Evolutionary conservation across 2,797 vertebrate species (phyloP).

Genomic region (Syngnathus acus): DNA sequence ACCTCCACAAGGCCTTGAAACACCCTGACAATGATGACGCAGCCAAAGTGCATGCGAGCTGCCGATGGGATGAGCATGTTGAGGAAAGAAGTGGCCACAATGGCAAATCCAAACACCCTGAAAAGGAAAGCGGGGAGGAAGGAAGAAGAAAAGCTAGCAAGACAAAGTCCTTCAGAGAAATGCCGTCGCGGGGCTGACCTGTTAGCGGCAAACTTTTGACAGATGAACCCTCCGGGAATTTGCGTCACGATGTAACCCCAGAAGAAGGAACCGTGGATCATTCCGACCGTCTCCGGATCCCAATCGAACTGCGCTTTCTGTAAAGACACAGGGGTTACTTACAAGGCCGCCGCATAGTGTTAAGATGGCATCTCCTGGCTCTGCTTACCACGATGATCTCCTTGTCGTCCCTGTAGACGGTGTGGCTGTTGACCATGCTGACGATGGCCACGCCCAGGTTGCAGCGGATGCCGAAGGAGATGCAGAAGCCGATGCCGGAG

Average conservation of each 20-base stretch:
- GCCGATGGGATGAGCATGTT: constrained; percentile 86
- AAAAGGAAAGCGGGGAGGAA: neutral
- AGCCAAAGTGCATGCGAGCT: constrained; percentile 80
- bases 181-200: constrained; percentile 59
- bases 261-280: constrained; percentile 94
- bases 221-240: constrained; percentile 91
- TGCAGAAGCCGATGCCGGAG: constrained; percentile 89
- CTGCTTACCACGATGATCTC: constrained; percentile 77
- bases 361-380: neutral
- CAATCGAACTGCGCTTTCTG: constrained; percentile 87
- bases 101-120: constrained; percentile 88
- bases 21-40: constrained; percentile 83
- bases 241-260: constrained; percentile 97
- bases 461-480: constrained; percentile 93
- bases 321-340: constrained; percentile 4
- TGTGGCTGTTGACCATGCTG: constrained; percentile 94
- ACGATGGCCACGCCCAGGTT: constrained; percentile 92
- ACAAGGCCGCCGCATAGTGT: too few species aligned
- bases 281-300: constrained; percentile 89
- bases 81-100: constrained; percentile 83
- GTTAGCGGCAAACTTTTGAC: constrained; percentile 92
- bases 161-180: neutral
- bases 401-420: constrained; percentile 75
- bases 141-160: neutral
- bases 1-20: constrained; percentile 89